Evolutionary conservation across 2,888 invertebrate species (phyloP), one percentile per base, ranked within the genome.

Genomic region (Lasioglossum leucozonium): DNA sequence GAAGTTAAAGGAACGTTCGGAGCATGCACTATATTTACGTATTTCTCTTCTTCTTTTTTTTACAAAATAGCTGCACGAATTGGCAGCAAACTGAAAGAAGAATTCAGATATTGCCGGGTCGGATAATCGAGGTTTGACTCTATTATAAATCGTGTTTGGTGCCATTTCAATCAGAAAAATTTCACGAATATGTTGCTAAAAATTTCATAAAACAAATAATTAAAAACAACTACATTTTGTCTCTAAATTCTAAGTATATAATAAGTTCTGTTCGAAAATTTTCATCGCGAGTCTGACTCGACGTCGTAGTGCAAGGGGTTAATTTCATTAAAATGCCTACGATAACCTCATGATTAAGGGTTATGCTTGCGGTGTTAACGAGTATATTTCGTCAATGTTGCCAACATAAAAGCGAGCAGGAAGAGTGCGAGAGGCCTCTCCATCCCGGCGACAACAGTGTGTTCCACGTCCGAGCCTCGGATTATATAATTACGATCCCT

Each of bases 401-500:
- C 81, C 22, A 37, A 26, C 11, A 69, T 30, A 73, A 75, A 77
- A 26, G 65, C 51, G 26, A 51, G 34, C 47, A 11, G n/a, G 37
- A 69, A 67, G n/a, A 62, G 16, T 16, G 11, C 62, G 11, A 72
- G 11, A n/a, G 72, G 2, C n/a, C n/a, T 11, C 40, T 37, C n/a
- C 22, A 37, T 18, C 18, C 34, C 34, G 34, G 18, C 37, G 65
- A 44, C 26, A 34, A 16, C 44, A 42, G 30, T n/a, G 62, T 16
- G 26, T 74, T 58, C 72, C 30, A 13, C 47, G 62, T 22, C 30
- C 34, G 16, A 37, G 30, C 65, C 42, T 8, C 55, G 40, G 30
- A 42, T 65, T 51, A 37, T 40, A 13, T 44, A 77, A 82, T 84
- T 77, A 77, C 83, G 34, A 71, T 51, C 44, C 13, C 44, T n/a